Percentiles rank a stretch among this genome's conserved stretches.
These are phyloP conservation scores for Buceros bicornis DNA, from an alignment of 2,797 vertebrate species.

Conservation along the genomic window DNA sequence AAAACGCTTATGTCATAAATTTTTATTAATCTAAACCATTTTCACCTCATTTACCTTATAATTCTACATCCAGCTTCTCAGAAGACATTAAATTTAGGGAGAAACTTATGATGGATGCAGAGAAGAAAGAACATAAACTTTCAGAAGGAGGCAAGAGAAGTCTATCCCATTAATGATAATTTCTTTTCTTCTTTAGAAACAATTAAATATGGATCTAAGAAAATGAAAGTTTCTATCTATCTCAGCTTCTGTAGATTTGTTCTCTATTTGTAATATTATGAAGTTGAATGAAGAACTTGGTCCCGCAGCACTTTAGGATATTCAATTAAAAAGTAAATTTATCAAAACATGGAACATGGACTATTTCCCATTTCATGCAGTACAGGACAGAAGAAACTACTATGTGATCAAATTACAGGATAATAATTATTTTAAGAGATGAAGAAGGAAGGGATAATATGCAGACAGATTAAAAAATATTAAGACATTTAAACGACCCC, in stretches of 20 bases:
- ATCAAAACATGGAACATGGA: neutral
- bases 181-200: neutral
- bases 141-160: neutral
- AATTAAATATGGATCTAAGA: neutral
- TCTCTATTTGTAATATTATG: neutral
- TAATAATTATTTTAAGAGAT: neutral
- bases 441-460: neutral
- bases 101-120: neutral
- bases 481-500: neutral
- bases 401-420: neutral
- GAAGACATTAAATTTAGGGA: neutral
- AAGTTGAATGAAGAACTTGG: neutral
- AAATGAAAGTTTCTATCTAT: neutral
- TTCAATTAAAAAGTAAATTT: neutral
- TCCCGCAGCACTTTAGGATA: neutral
- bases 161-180: neutral
- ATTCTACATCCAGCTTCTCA: neutral
- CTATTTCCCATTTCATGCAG: neutral
- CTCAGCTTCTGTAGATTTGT: neutral
- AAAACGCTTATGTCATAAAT: neutral
- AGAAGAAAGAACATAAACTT: neutral
- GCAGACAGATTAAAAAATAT: neutral
- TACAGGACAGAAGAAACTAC: neutral
- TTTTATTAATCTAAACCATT: neutral
- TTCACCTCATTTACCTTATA: neutral